A percentile compares a stretch with the other conserved stretches of the same genome.
phyloP scores from a whole-genome alignment of 2,888 invertebrate genomes.

The Lepidochitona cinerea region DNA sequence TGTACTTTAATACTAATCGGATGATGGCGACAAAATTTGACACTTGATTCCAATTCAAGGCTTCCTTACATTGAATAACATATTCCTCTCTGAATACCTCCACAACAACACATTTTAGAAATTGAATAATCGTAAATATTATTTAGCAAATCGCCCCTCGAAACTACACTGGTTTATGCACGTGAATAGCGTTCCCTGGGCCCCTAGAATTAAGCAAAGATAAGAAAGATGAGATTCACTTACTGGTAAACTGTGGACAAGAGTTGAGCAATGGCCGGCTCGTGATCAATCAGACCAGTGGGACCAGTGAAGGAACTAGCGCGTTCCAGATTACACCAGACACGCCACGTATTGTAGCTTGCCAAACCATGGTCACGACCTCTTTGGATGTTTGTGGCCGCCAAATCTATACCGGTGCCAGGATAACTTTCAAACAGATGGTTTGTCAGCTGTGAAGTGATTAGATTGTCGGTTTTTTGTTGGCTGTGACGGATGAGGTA shows the following conservation, averaged over 20 bases:
- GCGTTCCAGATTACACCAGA: not conserved
- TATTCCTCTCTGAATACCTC: too few relatives aligned
- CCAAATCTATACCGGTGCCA: not conserved
- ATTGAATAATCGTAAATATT: too few relatives aligned
- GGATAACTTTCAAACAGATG: slow-evolving; percentile 1
- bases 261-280: not conserved
- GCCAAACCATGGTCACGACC: slow-evolving; percentile 8
- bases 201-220: too few relatives aligned
- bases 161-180: too few relatives aligned
- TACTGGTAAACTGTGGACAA: not conserved
- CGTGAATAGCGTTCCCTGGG: too few relatives aligned
- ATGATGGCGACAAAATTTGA: too few relatives aligned
- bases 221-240: not conserved
- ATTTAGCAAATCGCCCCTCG: too few relatives aligned
- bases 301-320: not conserved
- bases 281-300: not conserved
- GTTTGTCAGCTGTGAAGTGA: slow-evolving; percentile 2
- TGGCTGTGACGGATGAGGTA: not conserved
- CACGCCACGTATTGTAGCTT: not conserved
- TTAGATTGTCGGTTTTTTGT: not conserved
- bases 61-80: too few relatives aligned
- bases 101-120: too few relatives aligned
- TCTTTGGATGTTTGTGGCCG: slow-evolving; percentile 3
- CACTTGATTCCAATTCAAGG: too few relatives aligned
- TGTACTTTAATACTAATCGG: too few relatives aligned